Evolutionary conservation across 2,113 vertebrate species (phyloP), one percentile per base, ranked within the genome.

Genomic region (Tricholaema leucomelas): DNA sequence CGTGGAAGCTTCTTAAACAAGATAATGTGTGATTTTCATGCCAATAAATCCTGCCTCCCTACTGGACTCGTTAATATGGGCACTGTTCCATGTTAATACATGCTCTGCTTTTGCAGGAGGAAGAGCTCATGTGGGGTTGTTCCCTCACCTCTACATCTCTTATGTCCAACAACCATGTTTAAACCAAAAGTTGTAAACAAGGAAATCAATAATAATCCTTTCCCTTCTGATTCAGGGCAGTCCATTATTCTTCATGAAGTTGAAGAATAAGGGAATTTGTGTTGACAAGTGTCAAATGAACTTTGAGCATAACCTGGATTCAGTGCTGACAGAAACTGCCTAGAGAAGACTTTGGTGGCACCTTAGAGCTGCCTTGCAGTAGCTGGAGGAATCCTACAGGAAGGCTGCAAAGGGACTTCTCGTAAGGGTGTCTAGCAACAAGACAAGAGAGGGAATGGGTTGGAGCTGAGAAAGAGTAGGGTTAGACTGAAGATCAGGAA

Each of bases 1-100:
- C 80, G 71, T 89, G 75, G 67, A 89, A 76, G 59, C 71, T 92
- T 85, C 66, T 85, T 70, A 90, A 92, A 78, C 54, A 58, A 92
- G 59, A 83, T 61, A 79, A 60, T 40, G 28, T 75, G 70, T 91
- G 84, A 85, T 85, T 91, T 87, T 36, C 50, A 54, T 87, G 21
- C 63, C 40, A 59, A 73, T 81, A 81, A 91, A 89, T 92, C 33
- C 55, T 73, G 6, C 40, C 31, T 65, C 75, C 63, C 63, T 78
- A 14, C 50, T 36, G 58, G n/a, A 70, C 5, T 73, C 17, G 20
- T 69, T 76, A 58, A 40, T 55, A 28, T 15, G 59, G 40, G 25
- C 15, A 20, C 55, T 50, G 28, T 33, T 87, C 21, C 63, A 40
- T 87, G 59, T 23, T 71, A 60, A 73, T 69, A 24, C 38, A 31